phyloP scores from a whole-genome alignment of 2,888 invertebrate species.

The Synanthedon formicaeformis region DNA sequence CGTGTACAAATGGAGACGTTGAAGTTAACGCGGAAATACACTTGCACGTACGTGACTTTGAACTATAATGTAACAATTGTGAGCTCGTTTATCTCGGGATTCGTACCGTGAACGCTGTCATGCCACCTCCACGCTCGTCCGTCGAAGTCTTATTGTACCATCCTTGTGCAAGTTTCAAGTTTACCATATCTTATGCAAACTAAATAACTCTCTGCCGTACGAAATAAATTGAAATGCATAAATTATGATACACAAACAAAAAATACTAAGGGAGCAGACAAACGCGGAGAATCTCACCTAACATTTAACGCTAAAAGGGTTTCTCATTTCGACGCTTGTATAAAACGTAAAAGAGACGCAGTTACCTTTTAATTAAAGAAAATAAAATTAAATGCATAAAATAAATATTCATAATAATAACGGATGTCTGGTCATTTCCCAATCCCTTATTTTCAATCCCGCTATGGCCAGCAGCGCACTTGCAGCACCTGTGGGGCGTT shows the following conservation, averaged over 20 bases:
- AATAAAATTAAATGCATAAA: too few relatives aligned
- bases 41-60: constrained; percentile 26
- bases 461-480: too few relatives aligned
- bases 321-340: too few relatives aligned
- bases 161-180: constrained; percentile 3
- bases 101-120: constrained; percentile 5
- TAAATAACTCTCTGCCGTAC: not conserved
- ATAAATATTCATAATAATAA: too few relatives aligned
- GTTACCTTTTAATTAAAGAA: too few relatives aligned
- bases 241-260: not conserved
- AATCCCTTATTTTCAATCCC: too few relatives aligned
- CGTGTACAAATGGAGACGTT: constrained; percentile 20
- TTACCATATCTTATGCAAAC: not conserved
- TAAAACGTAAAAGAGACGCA: too few relatives aligned
- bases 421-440: too few relatives aligned
- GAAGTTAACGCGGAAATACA: constrained; percentile 24
- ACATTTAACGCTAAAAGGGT: too few relatives aligned
- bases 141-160: constrained; percentile 15
- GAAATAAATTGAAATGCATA: not conserved
- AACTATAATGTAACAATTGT: constrained; percentile 18
- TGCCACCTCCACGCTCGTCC: constrained; percentile 15
- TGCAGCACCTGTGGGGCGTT: too few relatives aligned
- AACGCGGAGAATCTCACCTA: too few relatives aligned
- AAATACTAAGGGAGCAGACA: not conserved
- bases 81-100: constrained; percentile 6